These are phyloP conservation scores for Sinodicranocentrus sp. DNA, from an alignment of 2,888 invertebrate genomes.

Conservation along the genomic window DNA sequence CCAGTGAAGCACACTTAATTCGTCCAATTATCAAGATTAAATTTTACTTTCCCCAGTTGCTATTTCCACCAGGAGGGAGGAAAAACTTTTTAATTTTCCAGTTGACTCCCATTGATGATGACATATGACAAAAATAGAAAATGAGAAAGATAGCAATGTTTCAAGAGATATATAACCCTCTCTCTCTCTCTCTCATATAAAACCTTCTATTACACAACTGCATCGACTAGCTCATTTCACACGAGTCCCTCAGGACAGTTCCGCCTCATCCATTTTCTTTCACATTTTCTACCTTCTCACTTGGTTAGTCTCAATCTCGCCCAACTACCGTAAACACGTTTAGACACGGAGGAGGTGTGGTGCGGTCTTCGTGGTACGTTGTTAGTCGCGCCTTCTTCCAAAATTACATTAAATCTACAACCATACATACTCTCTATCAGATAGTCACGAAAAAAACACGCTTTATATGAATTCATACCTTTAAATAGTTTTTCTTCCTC, in stretches of 20 bases:
- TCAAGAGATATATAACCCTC: no score
- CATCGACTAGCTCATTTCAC: constrained; percentile 57
- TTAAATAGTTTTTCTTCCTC: no score
- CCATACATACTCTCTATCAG: no score
- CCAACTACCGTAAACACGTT: constrained; percentile 61
- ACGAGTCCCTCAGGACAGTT: constrained; percentile 58
- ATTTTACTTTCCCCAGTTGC: constrained; percentile 23
- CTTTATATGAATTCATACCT: no score
- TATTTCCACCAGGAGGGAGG: constrained; percentile 4
- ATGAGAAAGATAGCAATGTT: no score
- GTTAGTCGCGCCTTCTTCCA: constrained; percentile 37
- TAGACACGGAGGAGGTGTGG: constrained; percentile 62
- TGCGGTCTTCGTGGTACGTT: constrained; percentile 45
- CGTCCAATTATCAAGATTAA: constrained; percentile 56
- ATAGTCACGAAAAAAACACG: no score
- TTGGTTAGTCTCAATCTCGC: constrained; percentile 65
- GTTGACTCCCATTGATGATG: constrained; percentile 64
- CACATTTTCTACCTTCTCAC: constrained; percentile 67
- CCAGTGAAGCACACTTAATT: constrained; percentile 41
- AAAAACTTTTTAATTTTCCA: constrained; percentile 67
- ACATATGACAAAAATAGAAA: constrained; percentile 59
- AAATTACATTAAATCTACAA: constrained; percentile 59
- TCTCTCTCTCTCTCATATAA: constrained; percentile 7
- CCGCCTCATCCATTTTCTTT: constrained; percentile 68
- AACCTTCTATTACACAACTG: background rate